A percentile compares a stretch with the other conserved stretches of the same genome.
phyloP scores from a whole-genome alignment of 2,888 invertebrate genomes.

The Acleris cristana region DNA sequence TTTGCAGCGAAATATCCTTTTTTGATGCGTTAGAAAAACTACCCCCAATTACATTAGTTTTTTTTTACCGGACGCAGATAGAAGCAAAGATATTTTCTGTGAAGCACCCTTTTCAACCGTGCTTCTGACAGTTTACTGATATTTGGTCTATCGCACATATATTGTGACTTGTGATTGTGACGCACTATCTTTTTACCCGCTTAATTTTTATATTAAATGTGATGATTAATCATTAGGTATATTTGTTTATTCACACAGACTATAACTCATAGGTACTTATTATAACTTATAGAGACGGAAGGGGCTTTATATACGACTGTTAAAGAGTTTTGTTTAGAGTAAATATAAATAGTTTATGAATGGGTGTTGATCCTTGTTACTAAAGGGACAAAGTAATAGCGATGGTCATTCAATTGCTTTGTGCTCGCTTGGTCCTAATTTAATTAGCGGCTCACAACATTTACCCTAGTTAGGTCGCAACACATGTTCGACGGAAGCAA shows the following conservation, averaged over 20 bases:
- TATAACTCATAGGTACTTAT: too few species aligned
- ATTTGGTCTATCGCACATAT: neutral
- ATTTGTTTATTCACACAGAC: too few species aligned
- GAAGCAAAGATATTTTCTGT: neutral
- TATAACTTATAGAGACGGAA: too few species aligned
- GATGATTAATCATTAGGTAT: too few species aligned
- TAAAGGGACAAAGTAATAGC: slow-evolving; percentile 4
- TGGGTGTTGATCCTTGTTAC: slow-evolving; percentile 16
- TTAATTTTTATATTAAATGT: too few species aligned
- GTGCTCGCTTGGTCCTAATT: slow-evolving; percentile 13
- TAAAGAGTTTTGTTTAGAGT: neutral
- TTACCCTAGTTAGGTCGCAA: slow-evolving; percentile 9
- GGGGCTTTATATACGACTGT: too few species aligned
- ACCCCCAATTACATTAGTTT: neutral
- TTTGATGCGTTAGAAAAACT: neutral
- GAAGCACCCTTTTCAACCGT: neutral
- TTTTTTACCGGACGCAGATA: neutral
- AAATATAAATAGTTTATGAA: slow-evolving; percentile 13
- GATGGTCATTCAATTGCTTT: slow-evolving; percentile 13
- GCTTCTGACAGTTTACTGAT: neutral
- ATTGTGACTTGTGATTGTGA: neutral
- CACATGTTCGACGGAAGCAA: slow-evolving; percentile 8
- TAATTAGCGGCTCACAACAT: slow-evolving; percentile 24
- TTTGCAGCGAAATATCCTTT: neutral
- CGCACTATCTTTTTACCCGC: too few species aligned